Percentiles rank a stretch among this genome's conserved stretches.
Evolutionary conservation across 53 echinoderm and acorn worm species (phyloP).

Genomic region (Mesocentrotus franciscanus): DNA sequence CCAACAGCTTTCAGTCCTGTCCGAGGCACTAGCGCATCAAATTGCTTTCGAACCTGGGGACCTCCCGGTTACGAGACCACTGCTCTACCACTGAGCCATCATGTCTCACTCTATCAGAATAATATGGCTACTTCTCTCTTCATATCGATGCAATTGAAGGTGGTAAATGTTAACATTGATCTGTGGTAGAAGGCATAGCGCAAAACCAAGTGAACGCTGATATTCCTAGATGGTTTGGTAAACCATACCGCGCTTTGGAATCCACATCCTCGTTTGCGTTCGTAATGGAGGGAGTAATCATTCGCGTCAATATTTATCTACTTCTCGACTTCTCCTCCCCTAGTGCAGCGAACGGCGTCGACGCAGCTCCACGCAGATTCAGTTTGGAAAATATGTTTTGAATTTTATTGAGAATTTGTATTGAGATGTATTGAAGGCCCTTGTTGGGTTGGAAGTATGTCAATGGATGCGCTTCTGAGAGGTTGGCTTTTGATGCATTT

Average conservation of each 20-base stretch:
- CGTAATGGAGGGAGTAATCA: slow-evolving; percentile 55
- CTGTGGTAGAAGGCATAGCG: not conserved
- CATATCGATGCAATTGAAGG: not conserved
- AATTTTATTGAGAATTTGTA: slow-evolving; percentile 7
- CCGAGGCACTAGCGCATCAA: too few relatives aligned
- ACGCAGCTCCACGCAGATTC: not conserved
- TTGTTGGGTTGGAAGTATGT: not conserved
- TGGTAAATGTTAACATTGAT: not conserved
- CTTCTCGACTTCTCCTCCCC: slow-evolving; percentile 41
- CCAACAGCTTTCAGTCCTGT: too few relatives aligned
- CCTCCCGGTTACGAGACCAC: too few relatives aligned
- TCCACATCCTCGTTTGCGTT: slow-evolving; percentile 44
- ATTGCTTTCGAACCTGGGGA: too few relatives aligned
- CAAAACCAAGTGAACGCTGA: not conserved
- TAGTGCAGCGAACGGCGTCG: not conserved
- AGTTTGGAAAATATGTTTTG: not conserved
- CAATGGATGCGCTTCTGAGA: not conserved
- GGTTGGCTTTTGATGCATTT: not conserved
- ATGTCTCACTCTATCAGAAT: not conserved
- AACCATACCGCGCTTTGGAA: slow-evolving; percentile 11
- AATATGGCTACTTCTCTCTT: not conserved
- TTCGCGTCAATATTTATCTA: slow-evolving; percentile 50
- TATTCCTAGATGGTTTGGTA: not conserved
- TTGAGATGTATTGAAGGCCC: not conserved
- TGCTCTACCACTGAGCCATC: too few relatives aligned